These are phyloP conservation scores for Agrotis exclamationis DNA, from an alignment of 2,888 invertebrate species.

Conservation along the genomic window DNA sequence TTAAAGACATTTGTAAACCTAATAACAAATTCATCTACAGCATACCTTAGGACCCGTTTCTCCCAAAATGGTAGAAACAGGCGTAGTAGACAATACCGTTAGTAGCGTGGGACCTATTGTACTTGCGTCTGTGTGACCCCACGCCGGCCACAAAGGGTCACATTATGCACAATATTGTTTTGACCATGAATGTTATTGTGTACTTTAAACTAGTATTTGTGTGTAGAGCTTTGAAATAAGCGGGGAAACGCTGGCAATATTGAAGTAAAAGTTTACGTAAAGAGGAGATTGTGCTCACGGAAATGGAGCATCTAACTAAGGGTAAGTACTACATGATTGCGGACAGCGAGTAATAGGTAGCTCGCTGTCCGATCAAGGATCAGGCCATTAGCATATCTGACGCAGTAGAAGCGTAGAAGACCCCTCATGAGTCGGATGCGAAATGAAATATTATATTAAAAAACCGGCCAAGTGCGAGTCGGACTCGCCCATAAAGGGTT, in stretches of 20 bases:
- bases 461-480: too few species aligned
- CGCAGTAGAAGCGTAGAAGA: too few species aligned
- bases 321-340: too few species aligned
- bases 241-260: slow-evolving; percentile 18
- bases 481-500: too few species aligned
- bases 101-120: slow-evolving; percentile 54
- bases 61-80: slow-evolving; percentile 33
- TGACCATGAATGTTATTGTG: slow-evolving; percentile 51
- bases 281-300: too few species aligned
- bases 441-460: too few species aligned
- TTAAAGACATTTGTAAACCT: neutral
- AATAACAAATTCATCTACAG: neutral
- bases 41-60: neutral
- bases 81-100: slow-evolving; percentile 50
- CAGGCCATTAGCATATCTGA: too few species aligned
- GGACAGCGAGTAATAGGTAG: too few species aligned
- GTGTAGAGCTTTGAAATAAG: slow-evolving; percentile 34
- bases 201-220: slow-evolving; percentile 46
- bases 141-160: slow-evolving; percentile 40
- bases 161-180: slow-evolving; percentile 60
- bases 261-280: slow-evolving; percentile 7
- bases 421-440: too few species aligned
- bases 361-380: too few species aligned
- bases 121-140: slow-evolving; percentile 44
- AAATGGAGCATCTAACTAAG: too few species aligned